Percentiles rank a stretch among this genome's conserved stretches.
phyloP scores from a whole-genome alignment of 1,140 invertebrate species.

The Pectinophora gossypiella region DNA sequence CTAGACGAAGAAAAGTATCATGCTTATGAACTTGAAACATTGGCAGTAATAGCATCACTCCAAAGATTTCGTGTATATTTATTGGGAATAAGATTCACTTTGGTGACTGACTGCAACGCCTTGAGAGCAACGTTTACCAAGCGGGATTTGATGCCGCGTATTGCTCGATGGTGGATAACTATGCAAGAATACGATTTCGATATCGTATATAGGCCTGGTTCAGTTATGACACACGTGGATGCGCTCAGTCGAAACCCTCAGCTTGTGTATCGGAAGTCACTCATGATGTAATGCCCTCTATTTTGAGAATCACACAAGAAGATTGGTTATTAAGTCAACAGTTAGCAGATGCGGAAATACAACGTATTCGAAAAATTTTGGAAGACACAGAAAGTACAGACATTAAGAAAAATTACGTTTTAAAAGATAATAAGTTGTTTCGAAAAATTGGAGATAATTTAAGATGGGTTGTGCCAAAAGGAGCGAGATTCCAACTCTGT shows the following conservation, averaged over 20 bases:
- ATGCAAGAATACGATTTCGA: constrained; percentile 31
- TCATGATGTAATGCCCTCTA: constrained; percentile 16
- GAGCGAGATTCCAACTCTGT: constrained; percentile 30
- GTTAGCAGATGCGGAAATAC: constrained; percentile 1
- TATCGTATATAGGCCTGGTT: constrained; percentile 27
- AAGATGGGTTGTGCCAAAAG: constrained; percentile 31
- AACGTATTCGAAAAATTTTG: constrained; percentile 13
- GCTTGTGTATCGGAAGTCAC: background rate
- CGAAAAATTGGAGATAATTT: constrained; percentile 18
- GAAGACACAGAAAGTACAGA: constrained; percentile 15
- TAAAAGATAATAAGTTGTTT: constrained; percentile 18
- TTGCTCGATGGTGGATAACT: constrained; percentile 32
- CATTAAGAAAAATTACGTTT: constrained; percentile 11
- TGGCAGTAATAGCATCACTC: constrained; percentile 28
- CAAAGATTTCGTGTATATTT: constrained; percentile 33
- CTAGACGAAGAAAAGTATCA: constrained; percentile 9
- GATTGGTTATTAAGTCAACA: constrained; percentile 28
- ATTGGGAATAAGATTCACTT: constrained; percentile 20
- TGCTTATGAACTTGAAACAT: constrained; percentile 33
- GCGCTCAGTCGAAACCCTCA: constrained; percentile 28
- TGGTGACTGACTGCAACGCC: constrained; percentile 16
- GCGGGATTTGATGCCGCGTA: constrained; percentile 28
- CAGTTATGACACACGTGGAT: constrained; percentile 31
- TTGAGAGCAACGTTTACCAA: constrained; percentile 23
- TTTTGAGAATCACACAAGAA: constrained; percentile 17